Evolutionary conservation across 2,113 vertebrate species (phyloP).

Genomic region (Thomomys bottae): DNA sequence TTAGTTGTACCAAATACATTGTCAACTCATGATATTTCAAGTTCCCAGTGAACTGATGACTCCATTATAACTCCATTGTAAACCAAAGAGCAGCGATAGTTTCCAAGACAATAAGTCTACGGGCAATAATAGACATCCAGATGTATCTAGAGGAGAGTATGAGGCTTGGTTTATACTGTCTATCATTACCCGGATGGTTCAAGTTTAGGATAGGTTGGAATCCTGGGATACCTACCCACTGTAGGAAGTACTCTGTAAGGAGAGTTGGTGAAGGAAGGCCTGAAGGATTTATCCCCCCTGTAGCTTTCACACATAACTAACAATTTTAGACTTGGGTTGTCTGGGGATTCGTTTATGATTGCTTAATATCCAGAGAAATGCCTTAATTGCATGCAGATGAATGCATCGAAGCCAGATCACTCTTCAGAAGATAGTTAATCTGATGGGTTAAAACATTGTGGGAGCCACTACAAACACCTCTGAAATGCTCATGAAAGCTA

Average conservation of each 20-base stretch:
- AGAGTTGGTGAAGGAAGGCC: background rate
- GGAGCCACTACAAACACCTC: background rate
- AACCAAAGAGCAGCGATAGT: background rate
- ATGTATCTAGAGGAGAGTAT: background rate
- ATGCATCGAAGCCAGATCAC: background rate
- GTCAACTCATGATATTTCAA: background rate
- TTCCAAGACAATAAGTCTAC: background rate
- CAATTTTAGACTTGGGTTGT: background rate
- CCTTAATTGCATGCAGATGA: background rate
- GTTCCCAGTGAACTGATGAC: background rate
- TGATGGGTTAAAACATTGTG: background rate
- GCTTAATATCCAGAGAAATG: background rate
- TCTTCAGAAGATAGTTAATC: background rate
- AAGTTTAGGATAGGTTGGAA: background rate
- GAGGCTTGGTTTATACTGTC: background rate
- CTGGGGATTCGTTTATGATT: background rate
- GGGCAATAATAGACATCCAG: background rate
- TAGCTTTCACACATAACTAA: background rate
- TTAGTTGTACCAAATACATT: background rate
- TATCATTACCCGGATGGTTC: background rate
- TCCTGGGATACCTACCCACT: background rate
- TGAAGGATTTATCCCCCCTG: background rate
- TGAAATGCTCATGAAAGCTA: background rate
- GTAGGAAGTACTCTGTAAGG: background rate
- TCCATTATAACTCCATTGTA: background rate